Evolutionary conservation across 2,888 invertebrate genomes (phyloP), one percentile per base, ranked within the genome.

Genomic region (Lissocephala sabroskyi): DNA sequence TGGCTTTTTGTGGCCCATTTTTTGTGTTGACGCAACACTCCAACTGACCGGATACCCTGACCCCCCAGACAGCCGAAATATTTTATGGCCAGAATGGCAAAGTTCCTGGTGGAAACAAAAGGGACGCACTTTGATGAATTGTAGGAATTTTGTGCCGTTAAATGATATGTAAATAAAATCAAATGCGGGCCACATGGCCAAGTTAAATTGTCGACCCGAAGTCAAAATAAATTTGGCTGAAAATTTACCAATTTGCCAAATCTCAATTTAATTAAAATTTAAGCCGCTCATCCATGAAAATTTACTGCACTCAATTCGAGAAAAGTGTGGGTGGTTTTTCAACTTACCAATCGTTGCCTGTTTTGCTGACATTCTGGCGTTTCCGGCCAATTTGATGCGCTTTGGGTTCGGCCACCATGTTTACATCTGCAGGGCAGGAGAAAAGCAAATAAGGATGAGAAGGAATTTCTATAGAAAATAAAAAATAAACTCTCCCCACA

Each of bases 361-460:
- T 88, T 84, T 88, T 87, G 70, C 87, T 86, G 59, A 87, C 85
- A 84, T 88, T 88, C 80, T 88, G 88, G 59, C 88, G 84, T 79
- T 88, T 88, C 59, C 88, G 84, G 61, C 88, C 88, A 54, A 87
- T 87, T 83, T 89, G 89, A 80, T 89, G 88, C 52, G 89, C 87
- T 82, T 90, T 90, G 50, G 90, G 90, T 81, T 90, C 90, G 37
- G 90, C 89, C 41, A 90, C 90, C 87, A 90, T 88, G 83, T 90
- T 90, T 66, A 90, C 89, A 86, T 89, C 89, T 89, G 86, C 49
- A 86, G 86, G 52, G 18, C 19, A 59, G 62, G 52, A 30, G 10
- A 6, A 40, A 39, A 45, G 29, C 33, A 43, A 7, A 28, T 17
- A 11, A 26, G 13, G 28, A n/a, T 45, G 9, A 49, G 44, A 44